Base-by-base conservation (phyloP, 2,888 invertebrate species). In the Rhodophaea formosa region DNA sequence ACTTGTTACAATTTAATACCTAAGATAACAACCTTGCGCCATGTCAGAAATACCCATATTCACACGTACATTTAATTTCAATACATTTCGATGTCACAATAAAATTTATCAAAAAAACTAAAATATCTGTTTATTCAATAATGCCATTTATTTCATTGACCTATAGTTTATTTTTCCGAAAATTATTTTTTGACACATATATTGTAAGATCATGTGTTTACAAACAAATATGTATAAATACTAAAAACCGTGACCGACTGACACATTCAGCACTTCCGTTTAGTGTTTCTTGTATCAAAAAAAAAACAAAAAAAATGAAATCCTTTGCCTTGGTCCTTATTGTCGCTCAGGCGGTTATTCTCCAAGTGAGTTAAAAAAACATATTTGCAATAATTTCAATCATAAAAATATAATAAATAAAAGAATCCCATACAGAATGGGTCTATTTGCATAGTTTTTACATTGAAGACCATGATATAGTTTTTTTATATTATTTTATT, bases 291-390 rank as follows among this genome's bases (percentile, higher is more conserved):
- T 53, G 42, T 42, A 32, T 29, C 6, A 16, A n/a, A 14, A 57
- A 46, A 59, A 59, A 59, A 57, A 15, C 39, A 32, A 52, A 55
- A 53, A 78, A 70, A 67, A 83, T 84, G 83, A 83, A 81, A 64
- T 66, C 63, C 15, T 67, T 76, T 47, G 59, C 74, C 10, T 17
- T 77, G n/a, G 61, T 74, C 1, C 29, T 77, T 39, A 62, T 75
- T 7, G 64, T 70, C 32, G 66, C 62, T 7, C 64, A 72, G 45
- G 76, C 70, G 49, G 71, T 72, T 32, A 61, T 75, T 3, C 53
- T 74, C 1, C 78, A 83, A 77, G 83, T 83, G 72, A 65, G 23
- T 23, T 23, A 56, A 10, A 32, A 8, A 32, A n/a, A 16, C 8
- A 16, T 8, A 52, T 8, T 49, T 43, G 1, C 17, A 16, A 17